phyloP scores from a whole-genome alignment of 1,140 invertebrate genomes.

The Brevipalpus yothersi region DNA sequence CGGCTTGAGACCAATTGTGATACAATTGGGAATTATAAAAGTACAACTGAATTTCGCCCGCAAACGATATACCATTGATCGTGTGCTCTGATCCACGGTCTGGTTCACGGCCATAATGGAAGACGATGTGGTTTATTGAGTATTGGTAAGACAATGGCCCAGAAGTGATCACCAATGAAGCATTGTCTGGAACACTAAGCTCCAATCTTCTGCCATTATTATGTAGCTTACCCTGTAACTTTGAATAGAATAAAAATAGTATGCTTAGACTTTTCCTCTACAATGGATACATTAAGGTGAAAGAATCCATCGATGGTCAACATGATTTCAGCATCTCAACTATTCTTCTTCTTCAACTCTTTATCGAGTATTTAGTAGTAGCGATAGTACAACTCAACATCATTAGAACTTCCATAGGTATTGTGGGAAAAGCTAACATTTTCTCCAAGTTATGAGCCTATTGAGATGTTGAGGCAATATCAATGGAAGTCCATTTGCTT shows the following conservation, averaged over 20 bases:
- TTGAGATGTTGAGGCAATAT: too few relatives aligned
- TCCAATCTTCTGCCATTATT: slow-evolving; percentile 48
- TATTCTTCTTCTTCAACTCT: too few relatives aligned
- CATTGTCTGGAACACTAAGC: slow-evolving; percentile 13
- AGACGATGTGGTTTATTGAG: slow-evolving; percentile 65
- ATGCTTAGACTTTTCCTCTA: too few relatives aligned
- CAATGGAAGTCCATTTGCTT: too few relatives aligned
- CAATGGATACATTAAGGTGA: neutral
- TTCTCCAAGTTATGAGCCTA: too few relatives aligned
- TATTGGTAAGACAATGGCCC: slow-evolving; percentile 83
- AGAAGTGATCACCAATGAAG: slow-evolving; percentile 55
- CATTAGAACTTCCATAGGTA: too few relatives aligned
- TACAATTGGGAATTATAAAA: slow-evolving; percentile 91
- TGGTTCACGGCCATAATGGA: slow-evolving; percentile 71
- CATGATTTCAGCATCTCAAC: too few relatives aligned
- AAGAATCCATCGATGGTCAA: neutral
- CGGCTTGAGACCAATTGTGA: slow-evolving; percentile 80
- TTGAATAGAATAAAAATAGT: too few relatives aligned
- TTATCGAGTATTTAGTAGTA: too few relatives aligned
- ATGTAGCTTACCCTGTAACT: slow-evolving; percentile 59
- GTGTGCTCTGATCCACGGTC: slow-evolving; percentile 72
- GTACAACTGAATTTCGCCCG: slow-evolving; percentile 80
- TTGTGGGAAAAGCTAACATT: too few relatives aligned
- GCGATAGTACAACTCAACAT: too few relatives aligned
- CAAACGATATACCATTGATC: slow-evolving; percentile 73